These are phyloP conservation scores for Nomada ruficornis DNA, from an alignment of 2,888 invertebrate species.

Conservation along the genomic window DNA sequence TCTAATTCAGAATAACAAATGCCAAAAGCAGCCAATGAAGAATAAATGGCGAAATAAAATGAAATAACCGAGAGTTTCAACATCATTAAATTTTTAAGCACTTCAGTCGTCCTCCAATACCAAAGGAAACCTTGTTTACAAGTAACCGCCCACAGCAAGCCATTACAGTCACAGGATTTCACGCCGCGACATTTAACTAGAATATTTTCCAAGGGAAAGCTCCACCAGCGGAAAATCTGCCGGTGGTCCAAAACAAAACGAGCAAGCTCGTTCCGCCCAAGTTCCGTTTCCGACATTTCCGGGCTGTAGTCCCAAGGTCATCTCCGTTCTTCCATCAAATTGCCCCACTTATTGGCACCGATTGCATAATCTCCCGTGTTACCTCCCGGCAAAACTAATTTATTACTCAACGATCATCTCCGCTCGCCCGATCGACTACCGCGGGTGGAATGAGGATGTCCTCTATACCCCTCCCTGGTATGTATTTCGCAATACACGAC, in stretches of 20 bases:
- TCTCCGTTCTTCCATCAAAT: conserved; percentile 63
- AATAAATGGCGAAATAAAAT: background rate
- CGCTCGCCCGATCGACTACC: conserved; percentile 74
- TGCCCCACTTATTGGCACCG: conserved; percentile 64
- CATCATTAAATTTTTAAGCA: background rate
- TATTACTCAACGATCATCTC: conserved; percentile 83
- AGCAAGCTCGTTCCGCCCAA: background rate
- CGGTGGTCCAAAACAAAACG: conserved; percentile 1
- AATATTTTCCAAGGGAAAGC: background rate
- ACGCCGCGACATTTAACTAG: background rate
- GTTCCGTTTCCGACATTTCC: conserved; percentile 60
- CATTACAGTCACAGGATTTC: background rate
- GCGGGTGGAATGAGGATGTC: conserved; percentile 82
- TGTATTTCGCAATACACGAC: conserved; percentile 44
- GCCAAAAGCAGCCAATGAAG: background rate
- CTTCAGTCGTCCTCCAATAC: background rate
- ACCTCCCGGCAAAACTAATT: conserved; percentile 81
- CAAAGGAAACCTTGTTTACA: background rate
- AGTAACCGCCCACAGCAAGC: background rate
- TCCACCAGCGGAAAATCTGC: background rate
- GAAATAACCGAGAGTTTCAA: background rate
- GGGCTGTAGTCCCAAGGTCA: conserved; percentile 59
- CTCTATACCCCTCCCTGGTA: conserved; percentile 68
- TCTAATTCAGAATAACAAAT: too few relatives aligned
- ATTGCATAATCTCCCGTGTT: conserved; percentile 77